phyloP scores from a whole-genome alignment of 2,797 vertebrate genomes.

The Sebastes wilsoni region DNA sequence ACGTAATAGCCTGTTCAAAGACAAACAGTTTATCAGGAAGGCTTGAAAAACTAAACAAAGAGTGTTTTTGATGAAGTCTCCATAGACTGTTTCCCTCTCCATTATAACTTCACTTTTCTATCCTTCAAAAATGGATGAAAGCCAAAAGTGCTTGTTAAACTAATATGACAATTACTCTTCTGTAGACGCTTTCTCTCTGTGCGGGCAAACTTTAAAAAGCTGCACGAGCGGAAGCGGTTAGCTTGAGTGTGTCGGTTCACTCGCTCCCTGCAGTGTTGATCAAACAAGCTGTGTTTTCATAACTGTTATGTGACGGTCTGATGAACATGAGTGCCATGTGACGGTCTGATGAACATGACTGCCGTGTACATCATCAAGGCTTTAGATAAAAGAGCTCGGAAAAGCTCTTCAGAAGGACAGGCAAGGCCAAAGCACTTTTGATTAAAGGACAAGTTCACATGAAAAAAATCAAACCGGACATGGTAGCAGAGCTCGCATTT shows the following conservation, averaged over 20 bases:
- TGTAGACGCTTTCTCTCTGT: constrained; percentile 15
- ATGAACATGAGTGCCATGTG: constrained; percentile 34
- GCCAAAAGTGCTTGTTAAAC: constrained; percentile 59
- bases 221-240: constrained; percentile 7
- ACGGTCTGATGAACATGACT: constrained; percentile 38
- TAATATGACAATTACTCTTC: constrained; percentile 52
- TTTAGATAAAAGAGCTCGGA: constrained; percentile 34
- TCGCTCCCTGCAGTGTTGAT: constrained; percentile 22
- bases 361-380: constrained; percentile 23
- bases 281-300: constrained; percentile 42
- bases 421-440: constrained; percentile 4
- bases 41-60: background rate
- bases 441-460: constrained; percentile 19
- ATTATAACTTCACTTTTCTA: constrained; percentile 12
- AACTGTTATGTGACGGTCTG: constrained; percentile 21
- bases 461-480: background rate
- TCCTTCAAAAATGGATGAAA: constrained; percentile 55
- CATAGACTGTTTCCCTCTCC: constrained; percentile 10
- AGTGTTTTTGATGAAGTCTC: constrained; percentile 16
- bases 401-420: constrained; percentile 9
- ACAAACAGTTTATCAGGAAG: background rate
- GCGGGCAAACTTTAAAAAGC: constrained; percentile 34
- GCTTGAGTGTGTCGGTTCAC: background rate
- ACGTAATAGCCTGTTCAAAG: background rate
- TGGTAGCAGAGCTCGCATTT: background rate